These are phyloP conservation scores for Tarsius wallacei DNA, from an alignment of 2,797 vertebrate genomes.

Conservation along the genomic window DNA sequence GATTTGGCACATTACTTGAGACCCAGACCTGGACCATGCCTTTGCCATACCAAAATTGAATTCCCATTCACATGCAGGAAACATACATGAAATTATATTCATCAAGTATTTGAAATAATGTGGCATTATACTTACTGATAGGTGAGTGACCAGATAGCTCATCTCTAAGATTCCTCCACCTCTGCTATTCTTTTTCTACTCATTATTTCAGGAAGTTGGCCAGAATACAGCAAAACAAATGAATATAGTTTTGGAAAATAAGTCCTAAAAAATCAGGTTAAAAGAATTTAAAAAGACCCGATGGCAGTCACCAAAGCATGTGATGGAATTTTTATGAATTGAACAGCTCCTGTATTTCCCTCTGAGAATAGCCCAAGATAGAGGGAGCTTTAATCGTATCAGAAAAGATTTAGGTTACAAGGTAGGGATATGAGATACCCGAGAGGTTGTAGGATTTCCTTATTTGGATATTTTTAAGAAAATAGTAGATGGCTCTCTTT, in stretches of 20 bases:
- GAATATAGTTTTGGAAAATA: neutral
- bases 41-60: neutral
- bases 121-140: neutral
- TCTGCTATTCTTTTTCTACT: neutral
- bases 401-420: slow-evolving; percentile 80
- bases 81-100: neutral
- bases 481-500: slow-evolving; percentile 72
- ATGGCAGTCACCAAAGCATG: neutral
- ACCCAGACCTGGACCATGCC: neutral
- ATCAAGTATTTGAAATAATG: neutral
- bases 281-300: neutral
- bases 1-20: neutral
- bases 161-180: neutral
- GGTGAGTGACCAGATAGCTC: neutral
- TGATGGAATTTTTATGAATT: slow-evolving; percentile 63
- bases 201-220: neutral
- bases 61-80: neutral
- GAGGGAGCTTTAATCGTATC: slow-evolving; percentile 42
- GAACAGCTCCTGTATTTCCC: slow-evolving; percentile 38
- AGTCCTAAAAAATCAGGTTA: neutral
- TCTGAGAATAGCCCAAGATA: slow-evolving; percentile 58
- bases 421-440: slow-evolving; percentile 52
- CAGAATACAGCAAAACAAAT: slow-evolving; percentile 14
- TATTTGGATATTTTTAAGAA: slow-evolving; percentile 82
- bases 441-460: slow-evolving; percentile 65